Evolutionary conservation across 2,888 invertebrate genomes (phyloP).

Genomic region (Ectemnius continuus): DNA sequence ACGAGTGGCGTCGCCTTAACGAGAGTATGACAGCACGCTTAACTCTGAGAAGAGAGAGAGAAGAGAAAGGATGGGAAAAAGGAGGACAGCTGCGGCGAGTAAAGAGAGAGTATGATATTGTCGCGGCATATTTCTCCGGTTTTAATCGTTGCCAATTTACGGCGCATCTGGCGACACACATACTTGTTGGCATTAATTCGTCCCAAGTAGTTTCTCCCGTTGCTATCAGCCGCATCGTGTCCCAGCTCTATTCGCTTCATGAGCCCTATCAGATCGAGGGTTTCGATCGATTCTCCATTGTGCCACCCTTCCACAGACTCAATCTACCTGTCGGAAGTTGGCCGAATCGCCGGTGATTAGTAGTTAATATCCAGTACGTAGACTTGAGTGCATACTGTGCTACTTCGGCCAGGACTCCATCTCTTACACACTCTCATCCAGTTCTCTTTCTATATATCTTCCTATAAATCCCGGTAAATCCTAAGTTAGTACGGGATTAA

Average conservation of each 20-base stretch:
- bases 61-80: slow-evolving; percentile 3
- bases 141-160: slow-evolving; percentile 48
- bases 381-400: too few species aligned
- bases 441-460: too few species aligned
- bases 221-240: slow-evolving; percentile 34
- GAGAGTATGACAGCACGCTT: too few species aligned
- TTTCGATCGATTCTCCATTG: slow-evolving; percentile 31
- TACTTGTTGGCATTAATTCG: slow-evolving; percentile 36
- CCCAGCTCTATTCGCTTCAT: neutral
- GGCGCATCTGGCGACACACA: slow-evolving; percentile 45
- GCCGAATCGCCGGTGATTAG: too few species aligned
- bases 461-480: too few species aligned
- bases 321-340: neutral
- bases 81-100: too few species aligned
- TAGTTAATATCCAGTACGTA: too few species aligned
- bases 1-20: too few species aligned
- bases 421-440: too few species aligned
- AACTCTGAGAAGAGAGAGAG: neutral
- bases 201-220: slow-evolving; percentile 34
- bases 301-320: neutral
- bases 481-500: too few species aligned
- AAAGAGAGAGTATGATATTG: slow-evolving; percentile 2
- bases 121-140: slow-evolving; percentile 29
- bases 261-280: slow-evolving; percentile 34
- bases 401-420: too few species aligned